Conservation (phyloP, 2,888 invertebrate species). For the Proisotoma minuta region DNA sequence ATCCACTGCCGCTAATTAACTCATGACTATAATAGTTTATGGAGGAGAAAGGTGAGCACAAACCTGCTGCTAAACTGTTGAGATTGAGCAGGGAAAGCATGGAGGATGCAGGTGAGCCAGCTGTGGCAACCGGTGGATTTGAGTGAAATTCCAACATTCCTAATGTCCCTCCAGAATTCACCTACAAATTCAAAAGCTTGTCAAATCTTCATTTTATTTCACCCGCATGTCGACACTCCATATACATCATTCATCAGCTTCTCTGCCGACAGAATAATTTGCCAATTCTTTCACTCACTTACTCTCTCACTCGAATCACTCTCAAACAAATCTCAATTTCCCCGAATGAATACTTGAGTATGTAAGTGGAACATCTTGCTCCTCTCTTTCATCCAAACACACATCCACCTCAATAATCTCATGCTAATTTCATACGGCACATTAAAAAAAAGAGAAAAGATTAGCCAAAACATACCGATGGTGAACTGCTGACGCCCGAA, state of each 20-base stretch:
- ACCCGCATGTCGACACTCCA: not conserved
- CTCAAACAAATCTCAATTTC: no score
- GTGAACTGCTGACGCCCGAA: constrained; percentile 53
- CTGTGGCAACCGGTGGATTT: constrained; percentile 48
- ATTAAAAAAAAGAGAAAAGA: no score
- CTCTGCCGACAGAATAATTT: constrained; percentile 1
- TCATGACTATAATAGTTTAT: no score
- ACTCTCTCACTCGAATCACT: not conserved
- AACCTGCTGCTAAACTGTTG: constrained; percentile 53
- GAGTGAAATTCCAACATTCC: constrained; percentile 48
- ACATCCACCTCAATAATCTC: not conserved
- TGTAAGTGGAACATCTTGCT: not conserved
- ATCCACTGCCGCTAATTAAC: no score
- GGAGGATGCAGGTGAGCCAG: constrained; percentile 49
- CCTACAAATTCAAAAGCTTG: constrained; percentile 36
- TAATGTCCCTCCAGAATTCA: constrained; percentile 47
- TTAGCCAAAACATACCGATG: constrained; percentile 47
- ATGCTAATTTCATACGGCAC: not conserved
- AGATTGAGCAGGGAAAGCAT: constrained; percentile 60
- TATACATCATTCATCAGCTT: constrained; percentile 17
- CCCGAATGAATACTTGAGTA: no score
- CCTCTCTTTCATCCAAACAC: not conserved
- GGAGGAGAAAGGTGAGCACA: constrained; percentile 22
- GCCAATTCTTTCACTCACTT: constrained; percentile 5
- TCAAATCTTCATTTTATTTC: constrained; percentile 30